Percentiles rank a stretch among this genome's conserved stretches.
These are phyloP conservation scores for Catostylus mosaicus DNA, from an alignment of 30 jellyfish, hydroid and myxozoan genomes.

Conservation along the genomic window DNA sequence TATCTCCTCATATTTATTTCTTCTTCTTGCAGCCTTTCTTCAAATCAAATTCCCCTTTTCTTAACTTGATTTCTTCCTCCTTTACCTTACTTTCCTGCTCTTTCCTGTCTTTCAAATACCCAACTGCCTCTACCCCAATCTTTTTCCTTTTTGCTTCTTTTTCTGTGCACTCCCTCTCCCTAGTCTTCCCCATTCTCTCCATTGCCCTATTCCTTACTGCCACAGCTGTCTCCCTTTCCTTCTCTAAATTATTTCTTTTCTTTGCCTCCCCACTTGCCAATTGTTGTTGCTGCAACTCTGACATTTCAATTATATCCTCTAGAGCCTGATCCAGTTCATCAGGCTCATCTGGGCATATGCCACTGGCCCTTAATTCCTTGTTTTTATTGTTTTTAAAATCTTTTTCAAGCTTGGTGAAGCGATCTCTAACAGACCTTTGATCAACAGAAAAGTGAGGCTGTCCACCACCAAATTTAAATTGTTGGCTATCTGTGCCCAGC, in stretches of 20 bases:
- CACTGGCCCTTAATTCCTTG: constrained; percentile 31
- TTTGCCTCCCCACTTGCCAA: neutral
- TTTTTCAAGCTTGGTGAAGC: neutral
- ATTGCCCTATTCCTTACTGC: constrained; percentile 19
- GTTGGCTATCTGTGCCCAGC: no score
- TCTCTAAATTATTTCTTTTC: neutral
- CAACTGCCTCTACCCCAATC: constrained; percentile 39
- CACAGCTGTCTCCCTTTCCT: neutral
- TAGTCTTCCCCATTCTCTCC: constrained; percentile 6
- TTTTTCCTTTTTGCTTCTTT: constrained; percentile 2
- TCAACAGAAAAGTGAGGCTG: constrained; percentile 3
- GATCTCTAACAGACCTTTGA: constrained; percentile 46
- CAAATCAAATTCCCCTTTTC: constrained; percentile 20
- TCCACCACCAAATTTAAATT: no score
- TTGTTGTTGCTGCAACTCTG: neutral
- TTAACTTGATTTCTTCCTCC: constrained; percentile 16
- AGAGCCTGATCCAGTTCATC: constrained; percentile 43
- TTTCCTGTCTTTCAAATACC: constrained; percentile 10
- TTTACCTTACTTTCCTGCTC: constrained; percentile 9
- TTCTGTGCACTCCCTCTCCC: constrained; percentile 2
- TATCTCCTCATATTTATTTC: neutral
- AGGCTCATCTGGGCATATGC: constrained; percentile 21
- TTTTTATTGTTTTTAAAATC: neutral
- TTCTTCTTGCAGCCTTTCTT: neutral
- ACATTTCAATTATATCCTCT: constrained; percentile 9